phyloP scores from a whole-genome alignment of 2,113 vertebrate species.

The Corapipo altera region DNA sequence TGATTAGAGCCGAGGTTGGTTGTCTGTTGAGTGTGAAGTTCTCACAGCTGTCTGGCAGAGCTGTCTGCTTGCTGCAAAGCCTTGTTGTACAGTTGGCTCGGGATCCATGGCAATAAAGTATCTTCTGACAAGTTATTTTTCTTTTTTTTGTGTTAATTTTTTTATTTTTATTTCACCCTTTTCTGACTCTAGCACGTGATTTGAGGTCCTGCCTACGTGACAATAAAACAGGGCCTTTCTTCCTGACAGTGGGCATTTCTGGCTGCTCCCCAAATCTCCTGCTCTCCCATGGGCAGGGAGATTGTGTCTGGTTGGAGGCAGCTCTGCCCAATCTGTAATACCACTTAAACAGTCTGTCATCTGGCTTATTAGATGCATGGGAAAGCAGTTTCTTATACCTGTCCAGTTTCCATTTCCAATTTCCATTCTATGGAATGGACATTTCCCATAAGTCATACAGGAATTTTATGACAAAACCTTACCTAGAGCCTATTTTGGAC shows the following conservation, averaged over 20 bases:
- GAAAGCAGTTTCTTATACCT: neutral
- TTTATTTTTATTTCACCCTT: neutral
- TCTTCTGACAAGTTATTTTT: slow-evolving; percentile 4
- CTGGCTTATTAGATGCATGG: neutral
- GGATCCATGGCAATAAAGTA: neutral
- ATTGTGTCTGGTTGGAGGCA: neutral
- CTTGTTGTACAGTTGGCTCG: slow-evolving; percentile 25
- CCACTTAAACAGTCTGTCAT: neutral
- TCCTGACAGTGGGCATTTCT: neutral
- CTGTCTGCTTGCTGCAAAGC: neutral
- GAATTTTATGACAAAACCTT: neutral
- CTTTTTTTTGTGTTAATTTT: neutral
- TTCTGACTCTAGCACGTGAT: neutral
- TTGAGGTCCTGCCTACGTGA: neutral
- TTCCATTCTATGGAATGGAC: neutral
- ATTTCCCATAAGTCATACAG: neutral
- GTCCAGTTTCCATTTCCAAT: neutral
- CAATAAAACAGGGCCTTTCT: neutral
- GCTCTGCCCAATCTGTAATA: neutral
- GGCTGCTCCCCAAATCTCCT: neutral
- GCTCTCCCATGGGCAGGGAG: neutral
- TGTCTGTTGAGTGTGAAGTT: slow-evolving; percentile 41
- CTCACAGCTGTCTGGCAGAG: slow-evolving; percentile 58
- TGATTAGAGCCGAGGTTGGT: neutral
- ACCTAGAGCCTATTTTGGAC: neutral